These are phyloP conservation scores for Ancistrus triradiatus DNA, from an alignment of 2,113 vertebrate species.

Conservation along the genomic window DNA sequence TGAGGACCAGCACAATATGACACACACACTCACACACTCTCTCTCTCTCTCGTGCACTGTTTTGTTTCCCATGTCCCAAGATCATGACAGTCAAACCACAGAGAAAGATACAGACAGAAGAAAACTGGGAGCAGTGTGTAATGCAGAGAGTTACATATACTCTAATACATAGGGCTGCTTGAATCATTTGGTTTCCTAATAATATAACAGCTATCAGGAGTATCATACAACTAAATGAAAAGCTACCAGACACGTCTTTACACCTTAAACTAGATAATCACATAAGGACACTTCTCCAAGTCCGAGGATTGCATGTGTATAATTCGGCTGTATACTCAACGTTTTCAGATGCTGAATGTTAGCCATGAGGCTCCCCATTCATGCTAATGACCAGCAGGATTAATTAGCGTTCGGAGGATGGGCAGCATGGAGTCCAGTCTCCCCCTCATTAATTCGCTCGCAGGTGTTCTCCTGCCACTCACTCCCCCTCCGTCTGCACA, in stretches of 20 bases:
- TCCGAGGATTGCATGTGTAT: constrained; percentile 1
- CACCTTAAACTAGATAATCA: neutral
- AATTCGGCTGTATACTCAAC: neutral
- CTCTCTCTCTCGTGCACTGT: constrained; percentile 13
- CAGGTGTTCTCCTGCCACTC: constrained; percentile 64
- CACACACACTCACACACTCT: constrained; percentile 40
- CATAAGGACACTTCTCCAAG: neutral
- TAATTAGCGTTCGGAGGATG: constrained; percentile 64
- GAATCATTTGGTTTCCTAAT: constrained; percentile 22
- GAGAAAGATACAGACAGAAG: too few species aligned
- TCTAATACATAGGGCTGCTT: constrained; percentile 29
- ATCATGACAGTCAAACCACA: constrained; percentile 24
- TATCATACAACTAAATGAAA: neutral
- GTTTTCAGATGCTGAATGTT: constrained; percentile 5
- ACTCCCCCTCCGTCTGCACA: constrained; percentile 37
- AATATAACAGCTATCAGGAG: constrained; percentile 2
- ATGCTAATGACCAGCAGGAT: constrained; percentile 62
- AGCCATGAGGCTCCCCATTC: constrained; percentile 32
- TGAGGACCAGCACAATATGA: constrained; percentile 45
- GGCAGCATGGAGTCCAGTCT: constrained; percentile 49
- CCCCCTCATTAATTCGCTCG: constrained; percentile 67
- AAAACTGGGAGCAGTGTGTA: too few species aligned
- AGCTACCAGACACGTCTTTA: neutral
- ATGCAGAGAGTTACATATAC: too few species aligned
- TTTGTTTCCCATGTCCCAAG: constrained; percentile 14